A percentile compares a stretch with the other conserved stretches of the same genome.
Evolutionary conservation across 2,888 invertebrate genomes (phyloP).

Genomic region (Campoplex capitator): DNA sequence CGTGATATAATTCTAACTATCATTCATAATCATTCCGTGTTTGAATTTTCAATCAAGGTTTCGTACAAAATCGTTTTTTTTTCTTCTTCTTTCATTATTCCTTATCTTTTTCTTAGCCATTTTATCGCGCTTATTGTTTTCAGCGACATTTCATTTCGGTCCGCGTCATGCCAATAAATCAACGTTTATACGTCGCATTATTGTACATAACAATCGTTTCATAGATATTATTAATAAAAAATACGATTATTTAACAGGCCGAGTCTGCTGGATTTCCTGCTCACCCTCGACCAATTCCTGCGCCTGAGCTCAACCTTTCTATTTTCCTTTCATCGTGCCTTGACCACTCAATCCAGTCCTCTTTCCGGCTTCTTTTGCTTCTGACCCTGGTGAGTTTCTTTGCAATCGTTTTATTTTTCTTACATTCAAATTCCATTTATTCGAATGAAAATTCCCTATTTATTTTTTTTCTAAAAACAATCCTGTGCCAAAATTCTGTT

Average conservation of each 20-base stretch:
- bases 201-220: constrained; percentile 81
- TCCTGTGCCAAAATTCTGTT: neutral
- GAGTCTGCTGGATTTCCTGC: neutral
- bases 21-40: constrained; percentile 67
- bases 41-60: constrained; percentile 62
- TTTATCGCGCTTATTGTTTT: constrained; percentile 46
- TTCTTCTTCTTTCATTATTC: constrained; percentile 12
- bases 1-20: constrained; percentile 40
- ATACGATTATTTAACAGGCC: constrained; percentile 76
- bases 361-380: neutral
- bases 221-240: constrained; percentile 78
- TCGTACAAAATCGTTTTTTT: constrained; percentile 47
- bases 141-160: constrained; percentile 60
- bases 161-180: constrained; percentile 34
- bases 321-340: neutral
- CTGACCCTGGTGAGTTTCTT: neutral
- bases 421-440: neutral
- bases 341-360: neutral
- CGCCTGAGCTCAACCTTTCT: neutral
- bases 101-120: constrained; percentile 3
- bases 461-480: neutral
- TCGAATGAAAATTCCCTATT: neutral
- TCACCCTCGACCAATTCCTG: neutral
- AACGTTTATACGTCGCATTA: constrained; percentile 72
- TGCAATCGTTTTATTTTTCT: neutral